These are phyloP conservation scores for Agrochola circellaris DNA, from an alignment of 2,888 invertebrate genomes.

Conservation along the genomic window DNA sequence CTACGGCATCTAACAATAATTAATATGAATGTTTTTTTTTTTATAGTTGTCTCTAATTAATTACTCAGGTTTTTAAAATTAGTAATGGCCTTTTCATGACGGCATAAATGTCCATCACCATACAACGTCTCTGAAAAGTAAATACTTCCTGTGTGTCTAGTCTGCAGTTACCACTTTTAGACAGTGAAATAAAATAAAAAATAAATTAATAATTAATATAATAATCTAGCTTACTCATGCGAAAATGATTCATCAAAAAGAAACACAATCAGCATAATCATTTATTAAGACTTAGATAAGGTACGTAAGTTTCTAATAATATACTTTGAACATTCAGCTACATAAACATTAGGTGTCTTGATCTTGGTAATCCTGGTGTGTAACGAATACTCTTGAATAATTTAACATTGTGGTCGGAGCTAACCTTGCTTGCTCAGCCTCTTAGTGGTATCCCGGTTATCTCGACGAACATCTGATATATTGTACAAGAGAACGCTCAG, in stretches of 20 bases:
- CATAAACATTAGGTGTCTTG: conserved; percentile 5
- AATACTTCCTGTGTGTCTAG: not conserved
- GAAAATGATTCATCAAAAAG: not conserved
- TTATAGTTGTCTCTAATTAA: not conserved
- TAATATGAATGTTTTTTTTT: too few species aligned
- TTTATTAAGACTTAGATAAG: not conserved
- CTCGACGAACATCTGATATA: conserved; percentile 12
- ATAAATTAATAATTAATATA: not conserved
- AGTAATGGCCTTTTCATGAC: not conserved
- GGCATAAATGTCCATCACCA: not conserved
- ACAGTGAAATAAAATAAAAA: not conserved
- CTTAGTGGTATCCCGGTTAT: conserved; percentile 15
- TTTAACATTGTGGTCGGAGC: conserved; percentile 18
- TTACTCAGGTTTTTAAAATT: not conserved
- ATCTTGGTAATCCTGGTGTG: conserved; percentile 18
- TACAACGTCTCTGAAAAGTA: not conserved
- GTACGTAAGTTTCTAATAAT: not conserved
- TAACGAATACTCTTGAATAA: conserved; percentile 21
- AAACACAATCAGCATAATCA: not conserved
- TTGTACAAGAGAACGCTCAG: not conserved
- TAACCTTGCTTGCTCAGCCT: conserved; percentile 13
- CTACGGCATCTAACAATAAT: too few species aligned
- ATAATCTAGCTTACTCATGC: not conserved
- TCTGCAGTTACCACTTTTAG: not conserved
- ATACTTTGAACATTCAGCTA: not conserved